phyloP scores from a whole-genome alignment of 2,797 vertebrate genomes.

The Lagorchestes hirsutus region DNA sequence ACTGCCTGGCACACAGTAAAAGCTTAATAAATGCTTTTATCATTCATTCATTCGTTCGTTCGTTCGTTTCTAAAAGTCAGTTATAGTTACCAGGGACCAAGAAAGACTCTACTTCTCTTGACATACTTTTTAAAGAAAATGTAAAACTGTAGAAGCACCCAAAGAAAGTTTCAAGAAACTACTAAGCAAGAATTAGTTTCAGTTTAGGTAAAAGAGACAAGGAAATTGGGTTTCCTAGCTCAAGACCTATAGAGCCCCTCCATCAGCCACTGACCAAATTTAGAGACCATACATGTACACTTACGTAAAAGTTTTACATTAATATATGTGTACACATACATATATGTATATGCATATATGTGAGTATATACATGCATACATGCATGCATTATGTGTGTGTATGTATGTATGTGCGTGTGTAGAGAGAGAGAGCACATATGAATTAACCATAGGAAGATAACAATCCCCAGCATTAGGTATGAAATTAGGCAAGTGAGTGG shows the following conservation, averaged over 20 bases:
- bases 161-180: not conserved
- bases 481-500: not conserved
- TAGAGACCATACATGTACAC: not conserved
- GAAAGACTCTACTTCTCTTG: not conserved
- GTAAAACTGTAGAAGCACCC: not conserved
- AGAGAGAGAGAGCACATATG: not conserved
- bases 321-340: not conserved
- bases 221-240: not conserved
- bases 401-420: too few relatives aligned
- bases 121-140: conserved; percentile 33
- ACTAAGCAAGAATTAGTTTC: not conserved
- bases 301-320: not conserved
- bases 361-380: too few relatives aligned
- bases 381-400: too few relatives aligned
- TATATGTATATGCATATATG: too few relatives aligned
- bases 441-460: not conserved
- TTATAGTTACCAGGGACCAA: not conserved
- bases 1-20: not conserved
- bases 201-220: not conserved
- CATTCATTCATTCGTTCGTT: conserved; percentile 60
- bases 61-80: too few relatives aligned
- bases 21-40: not conserved
- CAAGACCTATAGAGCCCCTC: not conserved
- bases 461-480: not conserved
- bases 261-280: not conserved